phyloP scores from a whole-genome alignment of 2,888 invertebrate species.

The Steinernema hermaphroditum region DNA sequence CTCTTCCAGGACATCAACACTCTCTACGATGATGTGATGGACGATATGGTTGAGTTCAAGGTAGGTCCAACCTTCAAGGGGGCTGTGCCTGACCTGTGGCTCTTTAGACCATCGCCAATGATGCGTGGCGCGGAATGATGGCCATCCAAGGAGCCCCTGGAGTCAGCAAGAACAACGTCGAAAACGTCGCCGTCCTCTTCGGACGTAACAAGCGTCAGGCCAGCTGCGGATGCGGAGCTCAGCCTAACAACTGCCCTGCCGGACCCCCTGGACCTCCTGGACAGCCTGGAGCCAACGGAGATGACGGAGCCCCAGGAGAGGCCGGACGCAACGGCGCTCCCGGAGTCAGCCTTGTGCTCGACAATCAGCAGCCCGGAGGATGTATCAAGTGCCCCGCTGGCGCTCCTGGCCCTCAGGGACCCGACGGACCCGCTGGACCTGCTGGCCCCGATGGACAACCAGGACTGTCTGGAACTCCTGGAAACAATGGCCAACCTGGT shows the following conservation, averaged over 20 bases:
- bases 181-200: slow-evolving; percentile 31
- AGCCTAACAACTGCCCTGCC: slow-evolving; percentile 36
- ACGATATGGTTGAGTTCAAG: slow-evolving; percentile 44
- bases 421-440: slow-evolving; percentile 32
- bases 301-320: slow-evolving; percentile 34
- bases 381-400: slow-evolving; percentile 19
- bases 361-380: no score
- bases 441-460: background rate
- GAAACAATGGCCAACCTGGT: slow-evolving; percentile 4
- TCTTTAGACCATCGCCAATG: slow-evolving; percentile 34
- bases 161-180: slow-evolving; percentile 24
- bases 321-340: slow-evolving; percentile 20
- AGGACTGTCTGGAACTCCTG: background rate
- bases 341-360: no score
- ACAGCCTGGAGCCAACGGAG: slow-evolving; percentile 33
- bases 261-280: slow-evolving; percentile 53
- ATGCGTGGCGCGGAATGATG: slow-evolving; percentile 45
- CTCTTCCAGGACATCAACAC: slow-evolving; percentile 47
- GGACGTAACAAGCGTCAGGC: slow-evolving; percentile 40
- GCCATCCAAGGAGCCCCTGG: slow-evolving; percentile 32
- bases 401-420: slow-evolving; percentile 40
- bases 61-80: no score
- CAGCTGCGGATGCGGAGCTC: slow-evolving; percentile 31
- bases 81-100: no score
- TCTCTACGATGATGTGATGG: slow-evolving; percentile 44